Conservation (phyloP, 2,113 vertebrate species). For the Dipodomys ordii region DNA sequence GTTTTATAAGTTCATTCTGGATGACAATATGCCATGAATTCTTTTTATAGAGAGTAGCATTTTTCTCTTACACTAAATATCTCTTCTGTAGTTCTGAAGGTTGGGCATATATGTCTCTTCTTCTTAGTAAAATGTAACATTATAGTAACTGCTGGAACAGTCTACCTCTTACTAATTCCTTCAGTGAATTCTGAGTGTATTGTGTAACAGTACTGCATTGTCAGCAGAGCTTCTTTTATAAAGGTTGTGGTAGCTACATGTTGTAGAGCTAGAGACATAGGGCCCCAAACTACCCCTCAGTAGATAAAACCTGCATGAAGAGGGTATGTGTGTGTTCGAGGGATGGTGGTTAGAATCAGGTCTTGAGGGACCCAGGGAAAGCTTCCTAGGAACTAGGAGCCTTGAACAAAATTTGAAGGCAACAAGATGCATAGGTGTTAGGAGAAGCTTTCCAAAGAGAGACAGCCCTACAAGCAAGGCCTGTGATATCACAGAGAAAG, state of each 20-base stretch:
- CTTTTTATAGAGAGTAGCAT: not conserved
- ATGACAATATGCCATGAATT: not conserved
- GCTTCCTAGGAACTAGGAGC: not conserved
- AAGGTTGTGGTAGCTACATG: not conserved
- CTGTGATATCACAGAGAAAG: not conserved
- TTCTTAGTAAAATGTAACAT: not conserved
- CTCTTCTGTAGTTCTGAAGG: not conserved
- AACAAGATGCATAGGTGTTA: not conserved
- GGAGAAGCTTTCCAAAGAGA: not conserved
- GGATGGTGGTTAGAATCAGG: not conserved
- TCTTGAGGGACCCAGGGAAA: not conserved
- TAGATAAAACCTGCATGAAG: not conserved
- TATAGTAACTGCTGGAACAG: not conserved
- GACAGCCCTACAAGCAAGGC: not conserved
- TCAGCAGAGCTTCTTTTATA: not conserved
- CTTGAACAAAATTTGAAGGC: not conserved
- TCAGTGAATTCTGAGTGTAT: not conserved
- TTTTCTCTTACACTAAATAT: not conserved
- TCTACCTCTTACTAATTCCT: not conserved
- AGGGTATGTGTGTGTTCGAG: not conserved
- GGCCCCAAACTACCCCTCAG: not conserved
- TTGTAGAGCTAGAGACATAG: not conserved
- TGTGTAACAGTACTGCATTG: not conserved
- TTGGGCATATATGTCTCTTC: not conserved
- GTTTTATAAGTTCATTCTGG: conserved; percentile 1